Base-by-base conservation (phyloP, 1,140 invertebrate genomes). In the Papilio xuthus region DNA sequence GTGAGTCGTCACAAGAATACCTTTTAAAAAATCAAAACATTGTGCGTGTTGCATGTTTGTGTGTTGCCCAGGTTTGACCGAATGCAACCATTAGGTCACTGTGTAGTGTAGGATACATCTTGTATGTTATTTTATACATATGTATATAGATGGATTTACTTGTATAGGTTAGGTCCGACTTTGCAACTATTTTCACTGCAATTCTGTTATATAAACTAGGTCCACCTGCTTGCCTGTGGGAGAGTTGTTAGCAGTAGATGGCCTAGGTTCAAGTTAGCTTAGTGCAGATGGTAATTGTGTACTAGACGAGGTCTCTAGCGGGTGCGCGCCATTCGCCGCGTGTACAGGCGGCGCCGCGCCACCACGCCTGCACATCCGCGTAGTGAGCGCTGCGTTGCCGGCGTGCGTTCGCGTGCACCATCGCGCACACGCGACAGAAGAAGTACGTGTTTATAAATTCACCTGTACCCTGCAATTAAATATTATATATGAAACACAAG, bases 401-500 rank as follows among this genome's bases (percentile, higher is more conserved):
- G 60, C 95, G 95, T 63, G 95, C 95, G 71, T 95, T 95, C 80
- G 97, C 97, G 89, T 99, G 98, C 32, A 98, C 90, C 95, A 98
- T 96, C 6, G 98, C 96, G 92, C 99, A 99, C 20, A 99, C 95
- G 1, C 98, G 96, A 89, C 98, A 99, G 96, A 98, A 99, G 92
- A 99, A 99, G 88, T 97, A 98, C 20, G 98, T 99, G 92, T 99
- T 98, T 84, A 99, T 97, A 88, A 99, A 98, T 90, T 98, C 97
- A 1, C 98, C 98, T 0, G 97, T 98, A 41, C 97, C 97, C 94
- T 98, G 97, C 96, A 96, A 97, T 26, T 67, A 4, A 67, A 67
- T 15, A 13, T 28, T 26, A 23, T 18, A 32, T 67, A 6, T 67
- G 4, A 13, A 6, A 13, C 12, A 28, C 18, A 20, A 53, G 18